Conservation (phyloP, 2,888 invertebrate genomes). For the Heliconius erato region DNA sequence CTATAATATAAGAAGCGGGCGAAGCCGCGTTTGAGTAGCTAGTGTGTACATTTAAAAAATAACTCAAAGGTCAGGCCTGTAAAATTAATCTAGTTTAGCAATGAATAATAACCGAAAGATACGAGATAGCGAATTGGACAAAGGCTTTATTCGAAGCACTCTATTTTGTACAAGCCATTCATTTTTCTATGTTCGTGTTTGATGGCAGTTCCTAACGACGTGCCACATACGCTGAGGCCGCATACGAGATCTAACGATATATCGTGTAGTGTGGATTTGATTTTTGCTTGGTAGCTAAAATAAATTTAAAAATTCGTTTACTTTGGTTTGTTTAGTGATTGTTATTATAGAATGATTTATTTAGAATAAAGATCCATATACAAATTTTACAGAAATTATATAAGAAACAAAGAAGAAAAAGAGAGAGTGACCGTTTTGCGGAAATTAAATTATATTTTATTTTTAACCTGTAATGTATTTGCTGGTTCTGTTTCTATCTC, state of each 20-base stretch:
- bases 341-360: neutral
- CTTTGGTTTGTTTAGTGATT: neutral
- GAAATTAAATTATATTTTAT: neutral
- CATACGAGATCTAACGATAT: neutral
- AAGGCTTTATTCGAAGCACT: slow-evolving; percentile 8
- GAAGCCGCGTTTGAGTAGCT: too few relatives aligned
- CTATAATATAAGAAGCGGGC: too few relatives aligned
- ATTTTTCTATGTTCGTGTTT: slow-evolving; percentile 14
- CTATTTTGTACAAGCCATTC: slow-evolving; percentile 22
- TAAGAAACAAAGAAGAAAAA: too few relatives aligned
- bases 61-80: neutral
- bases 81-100: neutral
- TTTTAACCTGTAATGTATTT: neutral
- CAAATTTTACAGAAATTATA: neutral
- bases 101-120: slow-evolving; percentile 9
- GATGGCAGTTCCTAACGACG: slow-evolving; percentile 4
- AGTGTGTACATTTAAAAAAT: neutral
- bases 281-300: neutral
- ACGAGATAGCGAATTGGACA: slow-evolving; percentile 1
- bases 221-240: neutral
- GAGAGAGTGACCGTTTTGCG: too few relatives aligned
- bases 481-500: neutral
- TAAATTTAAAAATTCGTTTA: too few relatives aligned
- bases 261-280: too few relatives aligned
- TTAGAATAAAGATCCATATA: neutral